phyloP scores from a whole-genome alignment of 1,140 invertebrate species.

The Drosophila ambigua region DNA sequence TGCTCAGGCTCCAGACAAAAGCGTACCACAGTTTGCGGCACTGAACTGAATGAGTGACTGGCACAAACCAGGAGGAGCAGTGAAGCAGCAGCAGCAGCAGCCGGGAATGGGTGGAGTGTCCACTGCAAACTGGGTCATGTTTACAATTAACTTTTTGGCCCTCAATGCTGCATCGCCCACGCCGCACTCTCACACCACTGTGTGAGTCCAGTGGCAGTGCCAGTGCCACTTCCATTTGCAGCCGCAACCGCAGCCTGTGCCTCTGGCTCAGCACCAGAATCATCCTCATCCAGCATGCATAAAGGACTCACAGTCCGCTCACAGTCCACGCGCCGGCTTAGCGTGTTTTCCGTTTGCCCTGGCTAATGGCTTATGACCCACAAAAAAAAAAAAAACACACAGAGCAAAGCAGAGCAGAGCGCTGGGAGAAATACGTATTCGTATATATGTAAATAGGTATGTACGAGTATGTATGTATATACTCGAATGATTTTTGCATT shows the following conservation, averaged over 20 bases:
- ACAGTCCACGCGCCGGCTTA: constrained; percentile 39
- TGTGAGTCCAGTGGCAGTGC: background rate
- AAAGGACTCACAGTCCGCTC: constrained; percentile 49
- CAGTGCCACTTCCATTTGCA: constrained; percentile 25
- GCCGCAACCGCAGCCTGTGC: constrained; percentile 36
- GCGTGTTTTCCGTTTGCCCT: constrained; percentile 42
- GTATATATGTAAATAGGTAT: constrained; percentile 12
- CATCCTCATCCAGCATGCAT: constrained; percentile 72
- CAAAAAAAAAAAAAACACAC: constrained; percentile 16
- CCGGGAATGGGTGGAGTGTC: constrained; percentile 4
- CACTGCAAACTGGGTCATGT: constrained; percentile 70
- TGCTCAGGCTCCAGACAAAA: constrained; percentile 40
- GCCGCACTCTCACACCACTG: constrained; percentile 2
- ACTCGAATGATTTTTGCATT: constrained; percentile 59
- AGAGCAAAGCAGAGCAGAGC: too few species aligned
- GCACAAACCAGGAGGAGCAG: constrained; percentile 12
- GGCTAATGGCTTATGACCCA: constrained; percentile 60
- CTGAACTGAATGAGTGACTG: constrained; percentile 27
- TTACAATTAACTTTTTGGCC: constrained; percentile 78
- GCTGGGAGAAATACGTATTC: constrained; percentile 12
- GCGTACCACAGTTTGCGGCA: constrained; percentile 20
- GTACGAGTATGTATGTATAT: constrained; percentile 24
- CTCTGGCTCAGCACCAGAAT: constrained; percentile 32
- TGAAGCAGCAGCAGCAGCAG: background rate
- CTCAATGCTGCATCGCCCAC: constrained; percentile 15